A percentile compares a stretch with the other conserved stretches of the same genome.
Evolutionary conservation across 2,888 invertebrate species (phyloP).

Genomic region (Drosophila prostipennis): DNA sequence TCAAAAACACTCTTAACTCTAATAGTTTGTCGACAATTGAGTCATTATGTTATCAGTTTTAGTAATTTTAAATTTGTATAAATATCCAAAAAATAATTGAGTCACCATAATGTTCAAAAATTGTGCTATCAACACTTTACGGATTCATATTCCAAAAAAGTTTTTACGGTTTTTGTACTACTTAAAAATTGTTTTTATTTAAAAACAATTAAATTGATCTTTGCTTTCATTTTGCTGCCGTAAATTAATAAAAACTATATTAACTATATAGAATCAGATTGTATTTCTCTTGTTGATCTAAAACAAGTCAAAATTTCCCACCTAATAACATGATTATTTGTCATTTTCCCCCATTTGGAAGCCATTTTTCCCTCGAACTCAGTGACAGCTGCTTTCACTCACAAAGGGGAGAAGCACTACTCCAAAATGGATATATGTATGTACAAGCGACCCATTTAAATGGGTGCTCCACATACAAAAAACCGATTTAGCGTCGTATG

Average conservation of each 20-base stretch:
- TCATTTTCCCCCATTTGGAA: conserved; percentile 4
- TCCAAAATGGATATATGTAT: conserved; percentile 14
- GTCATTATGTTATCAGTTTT: conserved; percentile 53
- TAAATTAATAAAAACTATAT: too few relatives aligned
- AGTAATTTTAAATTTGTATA: not conserved
- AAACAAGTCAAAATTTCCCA: not conserved
- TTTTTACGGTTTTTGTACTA: not conserved
- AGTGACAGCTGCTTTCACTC: conserved; percentile 30
- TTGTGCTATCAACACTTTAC: not conserved
- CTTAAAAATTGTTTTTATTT: not conserved
- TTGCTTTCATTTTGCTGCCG: too few relatives aligned
- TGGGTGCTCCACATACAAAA: conserved; percentile 53
- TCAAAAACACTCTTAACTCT: conserved; percentile 34
- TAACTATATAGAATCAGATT: too few relatives aligned
- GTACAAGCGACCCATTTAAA: conserved; percentile 26
- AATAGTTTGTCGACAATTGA: conserved; percentile 54
- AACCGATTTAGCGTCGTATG: conserved; percentile 29
- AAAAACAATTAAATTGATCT: not conserved
- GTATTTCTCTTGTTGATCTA: too few relatives aligned
- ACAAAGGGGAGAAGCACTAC: conserved; percentile 11
- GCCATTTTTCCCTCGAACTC: not conserved
- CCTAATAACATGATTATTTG: conserved; percentile 5
- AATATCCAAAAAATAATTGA: not conserved
- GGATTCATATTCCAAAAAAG: not conserved
- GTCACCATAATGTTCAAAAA: conserved; percentile 1